Evolutionary conservation across 1,140 invertebrate genomes (phyloP).

Genomic region (Chymomyza costata): DNA sequence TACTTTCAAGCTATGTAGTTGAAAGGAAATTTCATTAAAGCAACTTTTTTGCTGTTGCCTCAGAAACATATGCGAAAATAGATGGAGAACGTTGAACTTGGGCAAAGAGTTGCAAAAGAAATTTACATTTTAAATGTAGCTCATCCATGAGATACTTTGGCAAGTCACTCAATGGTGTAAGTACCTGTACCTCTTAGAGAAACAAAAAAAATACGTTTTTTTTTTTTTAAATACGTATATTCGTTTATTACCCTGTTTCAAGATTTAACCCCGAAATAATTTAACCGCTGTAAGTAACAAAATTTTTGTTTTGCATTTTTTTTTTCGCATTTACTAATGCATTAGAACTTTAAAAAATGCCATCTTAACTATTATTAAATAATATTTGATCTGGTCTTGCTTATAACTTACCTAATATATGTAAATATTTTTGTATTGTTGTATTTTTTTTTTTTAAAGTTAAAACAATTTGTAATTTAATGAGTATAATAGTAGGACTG

Average conservation of each 20-base stretch:
- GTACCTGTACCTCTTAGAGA: too few relatives aligned
- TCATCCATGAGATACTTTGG: too few relatives aligned
- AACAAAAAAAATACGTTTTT: too few relatives aligned
- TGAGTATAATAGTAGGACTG: conserved; percentile 29
- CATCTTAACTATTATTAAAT: conserved; percentile 31
- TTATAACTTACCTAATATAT: conserved; percentile 10
- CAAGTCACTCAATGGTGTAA: too few relatives aligned
- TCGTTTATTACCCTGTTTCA: conserved; percentile 53
- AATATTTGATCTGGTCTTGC: conserved; percentile 29
- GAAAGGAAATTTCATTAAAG: too few relatives aligned
- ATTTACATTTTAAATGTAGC: too few relatives aligned
- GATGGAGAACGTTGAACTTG: too few relatives aligned
- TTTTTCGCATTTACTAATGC: too few relatives aligned
- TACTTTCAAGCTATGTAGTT: too few relatives aligned
- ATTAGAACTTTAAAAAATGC: conserved; percentile 13
- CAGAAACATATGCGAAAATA: too few relatives aligned
- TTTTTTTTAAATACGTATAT: conserved; percentile 53
- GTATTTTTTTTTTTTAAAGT: conserved; percentile 8
- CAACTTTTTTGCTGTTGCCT: too few relatives aligned
- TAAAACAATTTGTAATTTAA: conserved; percentile 29
- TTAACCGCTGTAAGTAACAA: conserved; percentile 19
- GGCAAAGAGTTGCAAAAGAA: too few relatives aligned
- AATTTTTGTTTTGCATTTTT: conserved; percentile 28
- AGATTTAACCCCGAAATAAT: conserved; percentile 32
- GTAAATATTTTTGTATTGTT: conserved; percentile 4